phyloP scores from a whole-genome alignment of 2,797 vertebrate genomes.

The Danionella dracula region DNA sequence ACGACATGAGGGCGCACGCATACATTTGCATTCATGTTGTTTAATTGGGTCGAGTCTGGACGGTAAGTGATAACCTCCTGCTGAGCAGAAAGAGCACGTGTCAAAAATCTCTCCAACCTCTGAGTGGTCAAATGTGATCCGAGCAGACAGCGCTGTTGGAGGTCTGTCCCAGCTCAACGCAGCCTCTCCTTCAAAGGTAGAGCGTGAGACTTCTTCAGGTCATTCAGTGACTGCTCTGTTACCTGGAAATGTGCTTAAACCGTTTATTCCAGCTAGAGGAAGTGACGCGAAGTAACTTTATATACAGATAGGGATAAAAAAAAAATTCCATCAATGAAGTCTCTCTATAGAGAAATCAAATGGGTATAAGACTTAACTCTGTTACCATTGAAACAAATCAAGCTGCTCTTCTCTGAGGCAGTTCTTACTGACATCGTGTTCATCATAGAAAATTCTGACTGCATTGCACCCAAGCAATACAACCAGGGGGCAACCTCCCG shows the following conservation, averaged over 20 bases:
- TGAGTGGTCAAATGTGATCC: constrained; percentile 25
- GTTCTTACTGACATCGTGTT: too few species aligned
- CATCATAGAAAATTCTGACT: too few species aligned
- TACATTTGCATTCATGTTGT: not conserved
- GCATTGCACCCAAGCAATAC: too few species aligned
- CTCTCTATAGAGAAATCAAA: not conserved
- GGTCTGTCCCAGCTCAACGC: constrained; percentile 19
- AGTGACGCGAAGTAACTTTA: too few species aligned
- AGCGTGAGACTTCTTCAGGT: constrained; percentile 8
- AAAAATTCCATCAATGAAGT: not conserved
- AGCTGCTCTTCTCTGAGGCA: too few species aligned
- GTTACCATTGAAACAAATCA: not conserved
- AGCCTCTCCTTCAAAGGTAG: not conserved
- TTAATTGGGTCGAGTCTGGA: constrained; percentile 10
- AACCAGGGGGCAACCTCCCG: too few species aligned
- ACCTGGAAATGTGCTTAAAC: not conserved
- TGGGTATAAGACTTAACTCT: not conserved
- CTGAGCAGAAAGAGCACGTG: constrained; percentile 42
- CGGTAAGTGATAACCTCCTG: constrained; percentile 27
- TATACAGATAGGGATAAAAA: not conserved
- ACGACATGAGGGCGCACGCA: not conserved
- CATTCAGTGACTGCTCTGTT: not conserved
- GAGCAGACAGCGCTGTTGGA: constrained; percentile 31
- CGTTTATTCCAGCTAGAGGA: not conserved
- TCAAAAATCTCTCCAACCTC: constrained; percentile 28